These are phyloP conservation scores for Orbicella faveolata DNA, from an alignment of 64 coral and sea anemone genomes.

Conservation along the genomic window DNA sequence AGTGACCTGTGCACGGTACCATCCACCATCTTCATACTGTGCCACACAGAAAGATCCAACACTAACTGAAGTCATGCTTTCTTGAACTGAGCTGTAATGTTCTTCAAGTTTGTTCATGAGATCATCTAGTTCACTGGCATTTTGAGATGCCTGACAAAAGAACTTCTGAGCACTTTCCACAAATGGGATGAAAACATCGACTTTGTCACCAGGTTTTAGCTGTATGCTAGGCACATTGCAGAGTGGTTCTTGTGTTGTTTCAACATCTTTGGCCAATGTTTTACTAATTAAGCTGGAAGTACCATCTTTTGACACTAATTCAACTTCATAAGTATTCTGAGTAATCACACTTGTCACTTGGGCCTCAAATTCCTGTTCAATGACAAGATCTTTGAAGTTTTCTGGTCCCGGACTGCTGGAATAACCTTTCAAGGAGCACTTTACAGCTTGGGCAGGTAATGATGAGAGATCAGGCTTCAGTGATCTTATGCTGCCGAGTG, in stretches of 20 bases:
- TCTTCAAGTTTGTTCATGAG: conserved; percentile 76
- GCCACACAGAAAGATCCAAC: conserved; percentile 74
- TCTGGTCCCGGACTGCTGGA: not conserved
- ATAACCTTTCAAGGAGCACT: conserved; percentile 10
- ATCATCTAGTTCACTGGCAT: conserved; percentile 51
- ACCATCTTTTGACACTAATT: conserved; percentile 22
- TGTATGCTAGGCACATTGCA: not conserved
- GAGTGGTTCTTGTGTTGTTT: not conserved
- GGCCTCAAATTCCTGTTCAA: conserved; percentile 41
- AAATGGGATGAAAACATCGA: conserved; percentile 54
- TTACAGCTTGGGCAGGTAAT: conserved; percentile 46
- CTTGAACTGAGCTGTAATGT: conserved; percentile 54
- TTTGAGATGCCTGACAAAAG: conserved; percentile 60
- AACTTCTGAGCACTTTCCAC: conserved; percentile 71
- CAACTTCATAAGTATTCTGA: conserved; percentile 28
- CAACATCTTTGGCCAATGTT: not conserved
- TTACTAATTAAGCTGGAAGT: not conserved
- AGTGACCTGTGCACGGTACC: not conserved
- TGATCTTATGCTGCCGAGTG: not conserved
- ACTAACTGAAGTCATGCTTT: conserved; percentile 46
- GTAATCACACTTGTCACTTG: conserved; percentile 13
- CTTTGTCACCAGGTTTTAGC: conserved; percentile 32
- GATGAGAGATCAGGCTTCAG: conserved; percentile 18
- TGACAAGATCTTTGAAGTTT: conserved; percentile 57
- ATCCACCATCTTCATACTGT: conserved; percentile 33